Percentiles rank a stretch among this genome's conserved stretches.
These are phyloP conservation scores for Sebastes kiyomatsui DNA, from an alignment of 2,797 vertebrate species.

Conservation along the genomic window DNA sequence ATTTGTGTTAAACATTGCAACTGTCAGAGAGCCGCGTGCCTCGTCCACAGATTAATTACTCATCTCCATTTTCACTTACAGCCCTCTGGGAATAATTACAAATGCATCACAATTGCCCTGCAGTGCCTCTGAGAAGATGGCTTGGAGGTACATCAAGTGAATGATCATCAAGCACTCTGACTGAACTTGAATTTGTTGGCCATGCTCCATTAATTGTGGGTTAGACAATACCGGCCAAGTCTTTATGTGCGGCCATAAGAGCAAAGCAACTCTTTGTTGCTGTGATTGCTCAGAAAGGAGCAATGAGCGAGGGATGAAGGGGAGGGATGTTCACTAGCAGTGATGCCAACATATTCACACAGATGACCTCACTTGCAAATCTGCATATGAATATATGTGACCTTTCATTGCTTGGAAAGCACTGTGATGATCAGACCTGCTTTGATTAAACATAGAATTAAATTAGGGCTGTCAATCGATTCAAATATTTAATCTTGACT, in stretches of 20 bases:
- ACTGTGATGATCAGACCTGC: neutral
- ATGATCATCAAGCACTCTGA: constrained; percentile 5
- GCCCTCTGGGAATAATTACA: constrained; percentile 12
- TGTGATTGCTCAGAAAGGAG: neutral
- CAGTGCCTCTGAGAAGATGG: constrained; percentile 5
- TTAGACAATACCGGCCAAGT: neutral
- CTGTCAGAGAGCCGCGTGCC: neutral
- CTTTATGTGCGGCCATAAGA: neutral
- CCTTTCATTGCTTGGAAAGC: neutral
- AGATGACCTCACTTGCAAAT: constrained; percentile 1
- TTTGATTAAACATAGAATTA: neutral
- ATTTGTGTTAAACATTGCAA: neutral
- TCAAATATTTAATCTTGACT: no score
- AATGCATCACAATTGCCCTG: constrained; percentile 9
- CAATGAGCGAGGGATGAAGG: neutral
- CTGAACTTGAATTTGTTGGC: constrained; percentile 20
- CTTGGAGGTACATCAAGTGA: constrained; percentile 17
- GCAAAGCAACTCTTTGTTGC: neutral
- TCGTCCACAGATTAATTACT: neutral
- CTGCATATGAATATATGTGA: neutral
- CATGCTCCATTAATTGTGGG: constrained; percentile 19
- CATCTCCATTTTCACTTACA: constrained; percentile 4
- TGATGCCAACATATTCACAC: neutral
- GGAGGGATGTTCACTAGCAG: neutral
- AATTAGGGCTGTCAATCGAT: no score